Conservation (phyloP, 2,797 vertebrate genomes). For the Amniataba percoides region DNA sequence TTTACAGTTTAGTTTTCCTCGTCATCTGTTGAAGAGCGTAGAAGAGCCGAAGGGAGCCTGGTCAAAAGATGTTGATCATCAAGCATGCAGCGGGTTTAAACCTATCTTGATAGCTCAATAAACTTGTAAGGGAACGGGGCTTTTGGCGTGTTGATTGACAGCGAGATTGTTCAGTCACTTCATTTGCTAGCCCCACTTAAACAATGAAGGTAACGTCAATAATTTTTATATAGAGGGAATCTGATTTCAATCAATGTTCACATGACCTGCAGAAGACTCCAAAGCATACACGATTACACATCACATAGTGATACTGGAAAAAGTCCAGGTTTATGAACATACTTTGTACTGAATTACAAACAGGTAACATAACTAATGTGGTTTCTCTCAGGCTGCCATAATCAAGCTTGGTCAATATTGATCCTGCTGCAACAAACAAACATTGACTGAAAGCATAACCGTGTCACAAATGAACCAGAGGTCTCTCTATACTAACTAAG, state of each 20-base stretch:
- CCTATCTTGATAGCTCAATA: too few species aligned
- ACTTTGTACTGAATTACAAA: slow-evolving; percentile 48
- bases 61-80: too few species aligned
- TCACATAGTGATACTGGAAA: slow-evolving; percentile 19
- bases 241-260: slow-evolving; percentile 45
- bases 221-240: background rate
- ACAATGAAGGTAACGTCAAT: too few species aligned
- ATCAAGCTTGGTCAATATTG: slow-evolving; percentile 65
- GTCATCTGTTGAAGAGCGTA: too few species aligned
- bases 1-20: too few species aligned
- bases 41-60: too few species aligned
- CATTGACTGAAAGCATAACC: slow-evolving; percentile 61
- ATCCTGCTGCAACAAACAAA: slow-evolving; percentile 63
- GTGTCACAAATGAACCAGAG: slow-evolving; percentile 60
- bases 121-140: too few species aligned
- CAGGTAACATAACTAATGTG: slow-evolving; percentile 51
- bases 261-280: slow-evolving; percentile 21
- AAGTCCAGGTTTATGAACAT: slow-evolving; percentile 31
- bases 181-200: too few species aligned
- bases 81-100: too few species aligned
- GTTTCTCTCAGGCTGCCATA: slow-evolving; percentile 35
- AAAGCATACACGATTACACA: slow-evolving; percentile 31
- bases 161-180: too few species aligned
- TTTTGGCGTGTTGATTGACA: too few species aligned
- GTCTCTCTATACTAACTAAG: slow-evolving; percentile 53